A percentile compares a stretch with the other conserved stretches of the same genome.
These are phyloP conservation scores for Cheirogaleus medius DNA, from an alignment of 2,113 vertebrate genomes.

Conservation along the genomic window DNA sequence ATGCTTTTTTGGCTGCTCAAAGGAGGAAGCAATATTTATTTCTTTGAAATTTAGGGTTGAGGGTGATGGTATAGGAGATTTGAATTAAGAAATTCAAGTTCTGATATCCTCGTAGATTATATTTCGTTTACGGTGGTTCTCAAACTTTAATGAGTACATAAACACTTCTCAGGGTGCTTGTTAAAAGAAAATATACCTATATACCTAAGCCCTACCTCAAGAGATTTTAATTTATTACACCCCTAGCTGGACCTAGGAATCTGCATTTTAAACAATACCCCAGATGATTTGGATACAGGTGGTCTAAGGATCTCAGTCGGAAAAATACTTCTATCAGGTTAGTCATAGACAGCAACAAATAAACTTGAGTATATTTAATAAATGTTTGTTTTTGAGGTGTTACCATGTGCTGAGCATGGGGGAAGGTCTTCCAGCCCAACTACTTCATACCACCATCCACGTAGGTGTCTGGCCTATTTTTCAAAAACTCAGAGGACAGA, in stretches of 20 bases:
- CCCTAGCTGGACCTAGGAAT: neutral
- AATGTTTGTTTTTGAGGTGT: neutral
- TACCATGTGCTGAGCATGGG: neutral
- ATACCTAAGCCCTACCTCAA: neutral
- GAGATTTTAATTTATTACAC: neutral
- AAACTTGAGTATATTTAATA: neutral
- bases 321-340: neutral
- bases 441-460: neutral
- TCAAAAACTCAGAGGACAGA: neutral
- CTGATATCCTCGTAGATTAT: neutral
- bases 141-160: neutral
- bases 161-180: neutral
- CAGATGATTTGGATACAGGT: neutral
- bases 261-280: neutral
- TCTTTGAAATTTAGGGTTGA: constrained; percentile 1
- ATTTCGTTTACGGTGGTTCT: neutral
- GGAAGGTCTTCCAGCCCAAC: neutral
- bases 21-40: neutral
- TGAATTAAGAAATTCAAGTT: constrained; percentile 14
- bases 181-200: neutral
- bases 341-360: neutral
- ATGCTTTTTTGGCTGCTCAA: neutral
- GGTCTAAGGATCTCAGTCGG: neutral
- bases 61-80: neutral
- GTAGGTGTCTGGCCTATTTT: neutral